phyloP scores from a whole-genome alignment of 2,797 vertebrate species.

The Typhlichthys subterraneus region DNA sequence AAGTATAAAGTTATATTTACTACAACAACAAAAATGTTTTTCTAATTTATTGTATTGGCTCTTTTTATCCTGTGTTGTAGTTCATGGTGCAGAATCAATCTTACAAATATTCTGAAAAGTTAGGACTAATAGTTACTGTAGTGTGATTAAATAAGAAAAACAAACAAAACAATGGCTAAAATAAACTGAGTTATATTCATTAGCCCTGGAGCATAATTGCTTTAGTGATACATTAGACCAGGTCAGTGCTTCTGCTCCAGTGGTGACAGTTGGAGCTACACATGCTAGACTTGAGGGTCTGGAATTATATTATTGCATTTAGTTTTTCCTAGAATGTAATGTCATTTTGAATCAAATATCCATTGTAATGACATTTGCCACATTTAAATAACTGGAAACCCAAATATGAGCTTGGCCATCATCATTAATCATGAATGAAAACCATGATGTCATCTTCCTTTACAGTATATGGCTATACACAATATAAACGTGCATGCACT shows the following conservation, averaged over 20 bases:
- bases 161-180: constrained; percentile 25
- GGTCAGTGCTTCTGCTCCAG: constrained; percentile 53
- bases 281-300: constrained; percentile 57
- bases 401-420: constrained; percentile 25
- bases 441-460: not conserved
- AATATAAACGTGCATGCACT: not conserved
- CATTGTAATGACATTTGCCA: constrained; percentile 51
- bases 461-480: not conserved
- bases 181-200: constrained; percentile 65
- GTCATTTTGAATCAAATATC: constrained; percentile 51
- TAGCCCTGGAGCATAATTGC: constrained; percentile 63
- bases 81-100: constrained; percentile 41
- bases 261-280: constrained; percentile 60
- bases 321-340: constrained; percentile 43
- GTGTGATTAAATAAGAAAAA: constrained; percentile 54
- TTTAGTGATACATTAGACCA: constrained; percentile 68
- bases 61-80: constrained; percentile 39
- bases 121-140: constrained; percentile 61
- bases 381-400: constrained; percentile 45
- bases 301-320: constrained; percentile 54
- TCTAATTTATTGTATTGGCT: constrained; percentile 11
- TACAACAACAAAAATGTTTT: constrained; percentile 11
- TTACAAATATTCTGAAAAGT: constrained; percentile 54
- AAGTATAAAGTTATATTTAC: not conserved
- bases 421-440: not conserved